Conservation (phyloP, 2,797 vertebrate genomes). For the Manis crassicaudata region DNA sequence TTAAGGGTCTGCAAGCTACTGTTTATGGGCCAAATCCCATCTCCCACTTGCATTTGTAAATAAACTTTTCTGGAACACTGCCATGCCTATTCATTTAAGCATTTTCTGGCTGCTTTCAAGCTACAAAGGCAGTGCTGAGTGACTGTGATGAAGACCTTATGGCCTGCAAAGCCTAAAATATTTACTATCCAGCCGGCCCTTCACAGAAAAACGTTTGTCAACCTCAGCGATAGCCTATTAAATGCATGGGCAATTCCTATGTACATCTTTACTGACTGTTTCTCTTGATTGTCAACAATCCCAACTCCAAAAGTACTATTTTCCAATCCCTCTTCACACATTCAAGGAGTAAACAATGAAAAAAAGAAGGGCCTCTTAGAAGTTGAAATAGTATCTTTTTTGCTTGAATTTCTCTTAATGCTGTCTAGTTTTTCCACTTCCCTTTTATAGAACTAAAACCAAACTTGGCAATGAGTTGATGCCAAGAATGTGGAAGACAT, state of each 20-base stretch:
- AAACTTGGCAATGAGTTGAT: constrained; percentile 23
- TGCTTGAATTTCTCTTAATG: constrained; percentile 37
- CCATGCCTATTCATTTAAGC: not conserved
- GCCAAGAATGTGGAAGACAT: not conserved
- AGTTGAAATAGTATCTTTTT: constrained; percentile 6
- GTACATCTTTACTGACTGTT: not conserved
- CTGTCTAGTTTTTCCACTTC: not conserved
- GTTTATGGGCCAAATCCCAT: not conserved
- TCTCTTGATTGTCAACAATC: not conserved
- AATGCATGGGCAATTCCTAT: not conserved
- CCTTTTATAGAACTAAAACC: constrained; percentile 43
- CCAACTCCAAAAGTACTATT: not conserved
- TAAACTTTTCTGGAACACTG: constrained; percentile 1
- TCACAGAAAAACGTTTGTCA: not conserved
- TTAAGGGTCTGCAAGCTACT: not conserved
- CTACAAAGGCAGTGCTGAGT: not conserved
- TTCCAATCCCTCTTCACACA: not conserved
- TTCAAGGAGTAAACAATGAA: not conserved
- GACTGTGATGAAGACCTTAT: not conserved
- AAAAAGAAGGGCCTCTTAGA: constrained; percentile 25
- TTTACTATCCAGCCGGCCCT: not conserved
- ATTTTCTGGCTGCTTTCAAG: not conserved
- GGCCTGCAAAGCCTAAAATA: not conserved
- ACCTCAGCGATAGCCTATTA: not conserved
- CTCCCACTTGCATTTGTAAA: not conserved